Evolutionary conservation across 2,888 invertebrate species (phyloP).

Genomic region (Brenthis hecate): DNA sequence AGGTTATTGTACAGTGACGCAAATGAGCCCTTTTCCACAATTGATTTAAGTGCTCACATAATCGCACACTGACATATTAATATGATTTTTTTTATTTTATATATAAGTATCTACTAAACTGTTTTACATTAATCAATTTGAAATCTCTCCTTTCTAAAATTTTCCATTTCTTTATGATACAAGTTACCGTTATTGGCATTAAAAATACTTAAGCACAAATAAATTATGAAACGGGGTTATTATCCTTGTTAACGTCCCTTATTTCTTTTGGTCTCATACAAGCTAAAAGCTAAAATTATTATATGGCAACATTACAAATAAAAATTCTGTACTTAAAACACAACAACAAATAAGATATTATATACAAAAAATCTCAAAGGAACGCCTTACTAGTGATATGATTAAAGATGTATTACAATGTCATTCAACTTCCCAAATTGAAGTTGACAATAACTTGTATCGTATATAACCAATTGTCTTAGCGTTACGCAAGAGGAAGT

Average conservation of each 20-base stretch:
- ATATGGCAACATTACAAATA: background rate
- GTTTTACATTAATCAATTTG: no score
- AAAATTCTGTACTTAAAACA: background rate
- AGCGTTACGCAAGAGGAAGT: constrained; percentile 70
- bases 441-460: constrained; percentile 34
- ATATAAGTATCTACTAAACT: no score
- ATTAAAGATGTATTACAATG: constrained; percentile 18
- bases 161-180: no score
- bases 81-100: no score
- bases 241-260: no score
- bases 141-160: no score
- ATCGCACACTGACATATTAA: background rate
- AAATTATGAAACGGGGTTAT: no score
- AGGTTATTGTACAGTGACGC: constrained; percentile 11
- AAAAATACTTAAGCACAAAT: no score
- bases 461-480: constrained; percentile 55
- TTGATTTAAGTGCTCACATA: background rate
- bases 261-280: no score
- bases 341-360: background rate
- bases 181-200: no score
- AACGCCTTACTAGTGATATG: constrained; percentile 11
- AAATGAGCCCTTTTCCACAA: constrained; percentile 3
- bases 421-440: constrained; percentile 34
- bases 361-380: background rate
- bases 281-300: background rate